Evolutionary conservation across 2,113 vertebrate genomes (phyloP).

Genomic region (Ahaetulla prasina): DNA sequence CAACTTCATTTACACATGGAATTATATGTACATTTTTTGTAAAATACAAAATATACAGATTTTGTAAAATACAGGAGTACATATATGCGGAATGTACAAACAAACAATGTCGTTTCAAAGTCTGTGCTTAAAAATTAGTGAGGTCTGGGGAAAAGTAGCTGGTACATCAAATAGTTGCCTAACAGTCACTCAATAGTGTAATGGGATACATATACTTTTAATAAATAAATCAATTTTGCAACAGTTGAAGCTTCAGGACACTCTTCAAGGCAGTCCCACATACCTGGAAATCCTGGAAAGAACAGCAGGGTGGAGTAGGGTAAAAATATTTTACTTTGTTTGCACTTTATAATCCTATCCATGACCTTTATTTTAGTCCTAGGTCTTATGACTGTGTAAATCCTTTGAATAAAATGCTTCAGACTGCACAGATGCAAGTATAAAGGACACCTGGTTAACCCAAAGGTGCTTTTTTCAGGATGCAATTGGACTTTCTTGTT

Average conservation of each 20-base stretch:
- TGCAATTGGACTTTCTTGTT: no score
- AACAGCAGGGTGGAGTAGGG: neutral
- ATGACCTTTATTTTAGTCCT: neutral
- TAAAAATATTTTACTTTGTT: neutral
- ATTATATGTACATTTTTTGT: neutral
- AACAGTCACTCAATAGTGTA: neutral
- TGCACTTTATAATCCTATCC: neutral
- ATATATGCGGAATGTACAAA: neutral
- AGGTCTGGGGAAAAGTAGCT: neutral
- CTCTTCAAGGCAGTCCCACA: neutral
- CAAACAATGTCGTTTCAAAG: neutral
- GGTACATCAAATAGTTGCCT: neutral
- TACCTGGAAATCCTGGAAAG: neutral
- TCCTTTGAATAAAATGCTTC: neutral
- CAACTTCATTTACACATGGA: neutral
- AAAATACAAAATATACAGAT: neutral
- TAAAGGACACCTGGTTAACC: neutral
- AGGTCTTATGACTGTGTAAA: neutral
- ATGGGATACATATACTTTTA: no score
- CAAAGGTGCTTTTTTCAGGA: no score
- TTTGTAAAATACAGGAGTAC: neutral
- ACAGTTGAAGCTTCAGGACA: neutral
- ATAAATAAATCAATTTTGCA: neutral
- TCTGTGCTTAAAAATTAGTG: neutral
- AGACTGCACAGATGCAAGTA: neutral